Conservation (phyloP, 2,888 invertebrate species). For the Athalia cordata region DNA sequence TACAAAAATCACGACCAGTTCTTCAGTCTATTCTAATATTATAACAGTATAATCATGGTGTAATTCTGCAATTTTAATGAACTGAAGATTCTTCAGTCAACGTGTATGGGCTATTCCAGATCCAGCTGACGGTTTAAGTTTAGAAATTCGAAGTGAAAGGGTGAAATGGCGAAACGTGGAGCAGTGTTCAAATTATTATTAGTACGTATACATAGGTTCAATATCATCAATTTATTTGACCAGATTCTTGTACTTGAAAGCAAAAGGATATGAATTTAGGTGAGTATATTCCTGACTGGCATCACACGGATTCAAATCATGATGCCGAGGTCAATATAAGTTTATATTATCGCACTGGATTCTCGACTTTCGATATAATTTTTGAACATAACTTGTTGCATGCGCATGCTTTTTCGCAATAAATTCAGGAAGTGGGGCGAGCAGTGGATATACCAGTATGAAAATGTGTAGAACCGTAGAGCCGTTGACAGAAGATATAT, state of each 20-base stretch:
- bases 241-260: neutral
- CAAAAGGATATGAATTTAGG: neutral
- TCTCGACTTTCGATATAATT: neutral
- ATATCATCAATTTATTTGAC: neutral
- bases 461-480: too few relatives aligned
- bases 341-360: neutral
- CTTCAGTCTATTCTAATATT: too few relatives aligned
- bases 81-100: too few relatives aligned
- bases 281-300: too few relatives aligned
- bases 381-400: conserved; percentile 4
- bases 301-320: neutral
- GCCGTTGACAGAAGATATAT: too few relatives aligned
- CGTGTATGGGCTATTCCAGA: too few relatives aligned
- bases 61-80: too few relatives aligned
- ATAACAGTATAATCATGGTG: too few relatives aligned
- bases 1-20: too few relatives aligned
- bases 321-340: neutral
- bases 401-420: neutral
- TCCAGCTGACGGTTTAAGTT: too few relatives aligned
- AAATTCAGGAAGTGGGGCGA: neutral
- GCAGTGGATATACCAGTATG: too few relatives aligned
- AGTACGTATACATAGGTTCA: conserved; percentile 7
- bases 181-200: conserved; percentile 9
- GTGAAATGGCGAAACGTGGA: neutral
- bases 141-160: neutral